A percentile compares a stretch with the other conserved stretches of the same genome.
Conservation (phyloP, 2,888 invertebrate species). For the Disparrhopalites patrizii region DNA sequence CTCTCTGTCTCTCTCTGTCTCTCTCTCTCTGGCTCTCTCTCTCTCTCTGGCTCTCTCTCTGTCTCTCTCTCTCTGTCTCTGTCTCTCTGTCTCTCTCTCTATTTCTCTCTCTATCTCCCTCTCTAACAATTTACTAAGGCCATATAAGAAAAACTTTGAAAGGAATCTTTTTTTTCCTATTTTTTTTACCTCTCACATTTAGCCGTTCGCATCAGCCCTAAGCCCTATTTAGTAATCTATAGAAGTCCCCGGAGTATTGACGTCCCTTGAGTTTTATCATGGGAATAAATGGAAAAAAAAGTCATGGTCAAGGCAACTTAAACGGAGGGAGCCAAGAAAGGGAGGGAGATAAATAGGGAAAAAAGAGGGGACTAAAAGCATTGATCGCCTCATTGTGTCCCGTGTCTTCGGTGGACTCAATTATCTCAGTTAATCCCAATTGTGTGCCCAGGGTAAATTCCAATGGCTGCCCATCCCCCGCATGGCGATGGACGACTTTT, state of each 20-base stretch:
- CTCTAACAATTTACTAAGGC: no score
- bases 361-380: constrained; percentile 12
- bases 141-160: background rate
- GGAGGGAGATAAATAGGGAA: background rate
- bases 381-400: constrained; percentile 21
- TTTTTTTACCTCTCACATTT: background rate
- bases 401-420: constrained; percentile 15
- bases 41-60: no score
- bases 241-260: background rate
- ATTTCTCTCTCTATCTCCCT: no score
- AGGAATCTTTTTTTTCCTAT: background rate
- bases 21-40: no score
- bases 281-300: background rate
- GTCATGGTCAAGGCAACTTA: background rate
- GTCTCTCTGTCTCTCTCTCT: no score
- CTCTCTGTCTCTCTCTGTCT: background rate
- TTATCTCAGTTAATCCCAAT: constrained; percentile 14
- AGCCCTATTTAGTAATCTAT: background rate
- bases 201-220: no score
- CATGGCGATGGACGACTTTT: no score
- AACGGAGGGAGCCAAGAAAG: no score
- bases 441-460: background rate
- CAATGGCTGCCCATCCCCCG: background rate
- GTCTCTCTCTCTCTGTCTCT: background rate
- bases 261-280: background rate